Evolutionary conservation across 2,888 invertebrate species (phyloP), one percentile per base, ranked within the genome.

Genomic region (Helicoverpa assulta): DNA sequence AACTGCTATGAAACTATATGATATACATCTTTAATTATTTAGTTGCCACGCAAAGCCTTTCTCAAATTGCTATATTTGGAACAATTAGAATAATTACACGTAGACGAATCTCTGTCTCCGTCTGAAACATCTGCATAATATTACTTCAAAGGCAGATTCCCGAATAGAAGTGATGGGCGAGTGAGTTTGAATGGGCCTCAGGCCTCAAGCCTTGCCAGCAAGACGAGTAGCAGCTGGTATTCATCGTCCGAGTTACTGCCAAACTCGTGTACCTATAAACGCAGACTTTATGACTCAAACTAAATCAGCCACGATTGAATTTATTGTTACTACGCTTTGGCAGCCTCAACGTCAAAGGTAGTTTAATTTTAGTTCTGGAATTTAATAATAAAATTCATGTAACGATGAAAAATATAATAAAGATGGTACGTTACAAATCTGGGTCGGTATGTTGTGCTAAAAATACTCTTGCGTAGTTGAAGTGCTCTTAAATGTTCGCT

Each of bases 221-320:
- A 71, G 52, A 63, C 51, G 29, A 37, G 68, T 58, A 61, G 65
- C 82, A 81, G 82, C 58, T 82, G 82, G 62, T 57, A 67, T 79
- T 70, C 61, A 81, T 81, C 37, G 76, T 53, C 33, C 57, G 57
- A 54, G 56, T 73, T 56, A 70, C 72, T 67, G 72, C 70, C 69
- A 70, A 75, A 79, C 64, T 67, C 61, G 47, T 73, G 72, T 73
- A 82, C 61, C 68, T 55, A 73, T 76, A 63, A 76, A 73, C 64
- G n/a, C 54, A 5, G 61, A 50, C 19, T 70, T 78, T 68, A 75
- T 63, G 52, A 26, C 51, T 63, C 18, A 29, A 67, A 72, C 73
- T 78, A 40, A 52, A 50, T 19, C 54, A 57, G 62, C 14, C 51
- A 51, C 54, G 54, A 66, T 65, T 50, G 16, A 40, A 40, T 51